A percentile compares a stretch with the other conserved stretches of the same genome.
These are phyloP conservation scores for Ptiloglossa arizonensis DNA, from an alignment of 1,140 invertebrate genomes.

Conservation along the genomic window DNA sequence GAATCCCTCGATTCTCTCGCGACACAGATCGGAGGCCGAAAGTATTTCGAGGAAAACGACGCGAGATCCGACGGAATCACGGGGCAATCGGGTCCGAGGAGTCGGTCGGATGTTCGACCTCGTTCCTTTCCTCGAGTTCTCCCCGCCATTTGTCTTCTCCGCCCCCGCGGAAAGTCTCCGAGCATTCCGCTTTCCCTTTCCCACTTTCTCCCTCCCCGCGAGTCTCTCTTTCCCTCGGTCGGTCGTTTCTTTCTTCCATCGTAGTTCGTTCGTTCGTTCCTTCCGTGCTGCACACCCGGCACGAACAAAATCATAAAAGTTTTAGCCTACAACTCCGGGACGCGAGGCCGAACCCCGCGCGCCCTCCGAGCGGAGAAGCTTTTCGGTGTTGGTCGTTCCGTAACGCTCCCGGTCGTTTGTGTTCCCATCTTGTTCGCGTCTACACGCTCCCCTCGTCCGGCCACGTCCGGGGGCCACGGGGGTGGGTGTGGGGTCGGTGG, in stretches of 20 bases:
- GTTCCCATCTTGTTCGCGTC: slow-evolving; percentile 42
- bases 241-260: not conserved
- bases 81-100: slow-evolving; percentile 58
- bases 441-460: not conserved
- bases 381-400: slow-evolving; percentile 56
- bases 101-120: slow-evolving; percentile 59
- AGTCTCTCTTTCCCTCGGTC: too few species aligned
- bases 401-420: slow-evolving; percentile 43
- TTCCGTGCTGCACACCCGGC: slow-evolving; percentile 36
- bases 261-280: not conserved
- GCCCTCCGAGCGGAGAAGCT: slow-evolving; percentile 46
- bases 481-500: too few species aligned
- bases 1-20: slow-evolving; percentile 20
- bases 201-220: not conserved
- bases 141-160: slow-evolving; percentile 58
- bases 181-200: not conserved
- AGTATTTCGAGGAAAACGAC: slow-evolving; percentile 30
- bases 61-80: slow-evolving; percentile 56
- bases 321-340: slow-evolving; percentile 64
- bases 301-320: slow-evolving; percentile 73
- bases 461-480: too few species aligned
- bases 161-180: slow-evolving; percentile 31
- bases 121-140: slow-evolving; percentile 32
- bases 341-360: slow-evolving; percentile 20
- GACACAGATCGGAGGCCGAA: slow-evolving; percentile 34